These are phyloP conservation scores for Elephantulus edwardii DNA, from an alignment of 2,113 vertebrate species.

Conservation along the genomic window DNA sequence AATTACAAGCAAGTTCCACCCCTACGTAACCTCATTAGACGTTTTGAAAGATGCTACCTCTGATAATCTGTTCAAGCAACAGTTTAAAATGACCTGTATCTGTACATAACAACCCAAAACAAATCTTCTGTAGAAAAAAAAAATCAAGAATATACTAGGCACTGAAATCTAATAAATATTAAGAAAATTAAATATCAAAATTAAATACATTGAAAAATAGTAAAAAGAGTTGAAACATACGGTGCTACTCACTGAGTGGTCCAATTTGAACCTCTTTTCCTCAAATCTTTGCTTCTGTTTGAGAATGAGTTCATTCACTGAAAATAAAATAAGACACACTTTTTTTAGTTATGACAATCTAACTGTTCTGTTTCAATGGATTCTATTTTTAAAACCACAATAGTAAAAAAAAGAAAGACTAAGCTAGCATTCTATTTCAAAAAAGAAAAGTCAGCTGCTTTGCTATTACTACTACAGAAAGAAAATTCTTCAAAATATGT, in stretches of 20 bases:
- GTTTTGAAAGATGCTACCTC: not conserved
- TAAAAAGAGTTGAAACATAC: conserved; percentile 88
- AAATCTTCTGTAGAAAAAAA: not conserved
- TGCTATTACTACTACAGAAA: not conserved
- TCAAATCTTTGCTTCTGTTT: conserved; percentile 99
- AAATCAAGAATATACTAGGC: conserved; percentile 10
- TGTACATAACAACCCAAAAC: not conserved
- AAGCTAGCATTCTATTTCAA: conserved; percentile 11
- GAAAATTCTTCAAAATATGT: not conserved
- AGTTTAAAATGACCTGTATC: not conserved
- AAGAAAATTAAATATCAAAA: conserved; percentile 27
- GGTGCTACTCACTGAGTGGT: conserved; percentile 97
- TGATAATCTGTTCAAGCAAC: not conserved
- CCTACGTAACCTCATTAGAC: not conserved
- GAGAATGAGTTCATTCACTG: conserved; percentile 98
- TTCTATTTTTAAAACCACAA: conserved; percentile 1
- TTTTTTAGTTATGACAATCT: not conserved
- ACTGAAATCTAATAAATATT: conserved; percentile 16
- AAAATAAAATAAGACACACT: conserved; percentile 62
- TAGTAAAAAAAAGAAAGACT: conserved; percentile 16
- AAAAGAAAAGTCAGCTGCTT: not conserved
- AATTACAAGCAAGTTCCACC: not conserved
- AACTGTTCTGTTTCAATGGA: conserved; percentile 4
- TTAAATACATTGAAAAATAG: conserved; percentile 69
- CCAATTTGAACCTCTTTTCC: conserved; percentile 97